Evolutionary conservation across 2,888 invertebrate genomes (phyloP).

Genomic region (Torymus auratus): DNA sequence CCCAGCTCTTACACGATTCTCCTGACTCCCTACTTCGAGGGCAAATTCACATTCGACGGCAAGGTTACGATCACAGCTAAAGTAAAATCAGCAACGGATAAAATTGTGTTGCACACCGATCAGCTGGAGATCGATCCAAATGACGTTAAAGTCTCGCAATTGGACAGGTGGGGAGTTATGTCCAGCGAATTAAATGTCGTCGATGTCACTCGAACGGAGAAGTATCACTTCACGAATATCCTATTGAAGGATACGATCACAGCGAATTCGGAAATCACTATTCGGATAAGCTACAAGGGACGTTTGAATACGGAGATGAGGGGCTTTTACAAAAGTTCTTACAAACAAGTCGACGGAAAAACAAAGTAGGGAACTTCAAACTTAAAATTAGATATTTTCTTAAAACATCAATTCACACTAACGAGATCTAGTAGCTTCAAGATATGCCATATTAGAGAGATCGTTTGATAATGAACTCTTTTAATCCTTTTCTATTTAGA

Average conservation of each 20-base stretch:
- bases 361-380: constrained; percentile 77
- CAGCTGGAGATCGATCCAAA: constrained; percentile 43
- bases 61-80: constrained; percentile 62
- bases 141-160: constrained; percentile 17
- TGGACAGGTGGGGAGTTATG: not conserved
- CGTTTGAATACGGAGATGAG: constrained; percentile 79
- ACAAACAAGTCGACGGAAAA: constrained; percentile 76
- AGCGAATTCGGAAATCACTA: constrained; percentile 74
- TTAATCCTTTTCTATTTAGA: constrained; percentile 66
- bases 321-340: constrained; percentile 82
- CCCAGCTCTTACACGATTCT: constrained; percentile 79
- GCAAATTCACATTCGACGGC: constrained; percentile 68
- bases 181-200: not conserved
- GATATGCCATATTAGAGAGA: no score
- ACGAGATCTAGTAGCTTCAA: no score
- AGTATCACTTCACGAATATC: constrained; percentile 49
- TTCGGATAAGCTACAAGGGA: constrained; percentile 79
- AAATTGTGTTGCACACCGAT: constrained; percentile 65
- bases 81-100: constrained; percentile 55
- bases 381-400: no score
- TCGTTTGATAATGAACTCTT: not conserved
- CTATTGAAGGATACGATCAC: not conserved
- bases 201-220: constrained; percentile 23
- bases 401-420: no score
- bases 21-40: constrained; percentile 77